phyloP scores from a whole-genome alignment of 2,888 invertebrate species.

The Apamea anceps region DNA sequence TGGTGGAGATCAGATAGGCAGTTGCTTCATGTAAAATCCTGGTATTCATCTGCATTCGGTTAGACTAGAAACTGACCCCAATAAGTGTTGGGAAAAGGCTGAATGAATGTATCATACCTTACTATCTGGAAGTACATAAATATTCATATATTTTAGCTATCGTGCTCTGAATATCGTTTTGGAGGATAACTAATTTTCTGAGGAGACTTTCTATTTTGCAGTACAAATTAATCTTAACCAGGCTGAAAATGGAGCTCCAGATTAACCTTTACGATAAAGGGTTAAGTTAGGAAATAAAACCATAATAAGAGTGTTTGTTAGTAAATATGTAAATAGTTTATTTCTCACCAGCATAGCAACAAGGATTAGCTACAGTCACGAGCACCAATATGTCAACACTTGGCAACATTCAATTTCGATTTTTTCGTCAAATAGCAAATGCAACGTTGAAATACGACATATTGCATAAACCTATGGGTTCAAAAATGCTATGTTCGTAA shows the following conservation, averaged over 20 bases:
- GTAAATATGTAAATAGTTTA: too few species aligned
- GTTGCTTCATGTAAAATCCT: too few species aligned
- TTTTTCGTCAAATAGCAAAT: too few species aligned
- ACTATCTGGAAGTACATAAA: constrained; percentile 16
- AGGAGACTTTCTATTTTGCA: constrained; percentile 13
- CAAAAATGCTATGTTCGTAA: too few species aligned
- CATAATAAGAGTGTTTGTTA: not conserved
- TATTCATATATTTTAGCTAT: constrained; percentile 20
- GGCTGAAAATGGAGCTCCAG: not conserved
- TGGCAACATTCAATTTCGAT: too few species aligned
- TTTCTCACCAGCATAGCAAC: too few species aligned
- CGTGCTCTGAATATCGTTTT: constrained; percentile 23
- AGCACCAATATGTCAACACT: too few species aligned
- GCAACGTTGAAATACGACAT: too few species aligned
- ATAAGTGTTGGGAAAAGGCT: not conserved
- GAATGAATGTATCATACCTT: not conserved
- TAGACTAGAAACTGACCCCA: not conserved
- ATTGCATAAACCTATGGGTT: too few species aligned
- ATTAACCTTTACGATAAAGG: constrained; percentile 5
- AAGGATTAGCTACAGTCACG: too few species aligned
- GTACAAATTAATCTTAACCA: constrained; percentile 5
- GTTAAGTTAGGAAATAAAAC: not conserved
- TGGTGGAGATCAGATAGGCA: too few species aligned
- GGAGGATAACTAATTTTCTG: constrained; percentile 8
- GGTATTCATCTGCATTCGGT: not conserved